Percentiles rank a stretch among this genome's conserved stretches.
phyloP scores from a whole-genome alignment of 1,140 invertebrate genomes.

The Lepidotrigona ventralis region DNA sequence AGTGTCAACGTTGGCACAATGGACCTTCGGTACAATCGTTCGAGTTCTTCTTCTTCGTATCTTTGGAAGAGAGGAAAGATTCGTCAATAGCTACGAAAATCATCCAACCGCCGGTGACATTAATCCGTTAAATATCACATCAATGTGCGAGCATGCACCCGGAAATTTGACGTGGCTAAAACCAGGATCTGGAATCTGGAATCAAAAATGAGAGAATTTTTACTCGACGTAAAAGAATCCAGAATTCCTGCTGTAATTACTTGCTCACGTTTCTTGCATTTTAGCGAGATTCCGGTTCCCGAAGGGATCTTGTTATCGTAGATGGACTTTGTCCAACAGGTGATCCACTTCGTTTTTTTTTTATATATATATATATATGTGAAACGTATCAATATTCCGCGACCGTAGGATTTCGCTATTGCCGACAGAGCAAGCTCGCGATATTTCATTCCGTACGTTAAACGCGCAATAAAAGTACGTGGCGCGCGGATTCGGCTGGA shows the following conservation, averaged over 20 bases:
- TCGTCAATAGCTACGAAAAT: no score
- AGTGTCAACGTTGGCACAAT: background rate
- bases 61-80: no score
- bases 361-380: no score
- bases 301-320: background rate
- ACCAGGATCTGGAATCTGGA: no score
- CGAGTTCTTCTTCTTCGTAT: background rate
- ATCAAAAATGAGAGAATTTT: no score
- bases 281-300: background rate
- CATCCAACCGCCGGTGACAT: no score
- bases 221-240: background rate
- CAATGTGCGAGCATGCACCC: no score
- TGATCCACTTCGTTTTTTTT: background rate
- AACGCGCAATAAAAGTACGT: constrained; percentile 21
- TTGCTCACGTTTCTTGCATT: background rate
- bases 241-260: background rate
- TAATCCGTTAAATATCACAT: no score
- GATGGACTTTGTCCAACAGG: background rate
- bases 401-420: background rate
- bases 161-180: no score
- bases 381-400: constrained; percentile 15
- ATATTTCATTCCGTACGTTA: constrained; percentile 17
- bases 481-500: background rate
- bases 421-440: background rate
- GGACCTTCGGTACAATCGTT: background rate